phyloP scores from a whole-genome alignment of 2,797 vertebrate genomes.

The Oryzias dopingdopingensis region DNA sequence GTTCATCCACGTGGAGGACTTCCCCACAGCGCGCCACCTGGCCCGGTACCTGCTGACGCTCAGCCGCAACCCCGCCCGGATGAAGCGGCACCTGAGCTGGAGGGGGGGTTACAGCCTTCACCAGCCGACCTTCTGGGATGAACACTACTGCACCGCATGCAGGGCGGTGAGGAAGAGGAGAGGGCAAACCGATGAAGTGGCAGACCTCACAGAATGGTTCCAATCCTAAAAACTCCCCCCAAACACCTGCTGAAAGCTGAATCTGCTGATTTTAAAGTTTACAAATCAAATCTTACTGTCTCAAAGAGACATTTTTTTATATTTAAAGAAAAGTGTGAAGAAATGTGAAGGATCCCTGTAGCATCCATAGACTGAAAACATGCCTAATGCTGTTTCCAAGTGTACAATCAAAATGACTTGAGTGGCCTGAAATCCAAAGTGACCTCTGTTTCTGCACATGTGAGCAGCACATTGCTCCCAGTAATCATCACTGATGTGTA shows the following conservation, averaged over 20 bases:
- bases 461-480: neutral
- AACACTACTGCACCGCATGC: constrained; percentile 88
- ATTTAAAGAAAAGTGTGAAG: neutral
- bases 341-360: too few relatives aligned
- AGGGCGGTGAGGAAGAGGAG: constrained; percentile 48
- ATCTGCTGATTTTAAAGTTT: constrained; percentile 5
- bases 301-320: neutral
- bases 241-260: neutral
- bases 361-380: neutral
- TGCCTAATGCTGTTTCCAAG: neutral
- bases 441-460: neutral
- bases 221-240: neutral
- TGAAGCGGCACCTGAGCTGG: constrained; percentile 86
- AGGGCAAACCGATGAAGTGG: constrained; percentile 45
- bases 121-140: constrained; percentile 81
- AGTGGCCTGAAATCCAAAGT: neutral
- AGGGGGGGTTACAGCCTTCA: constrained; percentile 79
- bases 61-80: constrained; percentile 68
- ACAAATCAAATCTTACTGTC: neutral
- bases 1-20: constrained; percentile 94
- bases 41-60: constrained; percentile 86
- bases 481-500: neutral
- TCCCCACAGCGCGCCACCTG: constrained; percentile 77
- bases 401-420: neutral
- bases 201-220: constrained; percentile 45